phyloP scores from a whole-genome alignment of 2,113 vertebrate genomes.

The Periophthalmus modestus region DNA sequence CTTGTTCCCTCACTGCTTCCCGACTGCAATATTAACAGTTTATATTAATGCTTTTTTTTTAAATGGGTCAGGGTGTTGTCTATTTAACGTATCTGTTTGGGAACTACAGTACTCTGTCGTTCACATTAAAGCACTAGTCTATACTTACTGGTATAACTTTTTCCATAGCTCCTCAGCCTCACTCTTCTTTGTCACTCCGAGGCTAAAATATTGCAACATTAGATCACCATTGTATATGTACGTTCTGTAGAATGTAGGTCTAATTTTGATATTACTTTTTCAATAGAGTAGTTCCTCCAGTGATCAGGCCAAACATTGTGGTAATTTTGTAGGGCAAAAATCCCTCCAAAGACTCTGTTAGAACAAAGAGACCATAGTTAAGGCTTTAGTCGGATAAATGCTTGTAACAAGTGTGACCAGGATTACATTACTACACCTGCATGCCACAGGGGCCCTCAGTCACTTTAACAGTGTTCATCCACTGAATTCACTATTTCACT shows the following conservation, averaged over 20 bases:
- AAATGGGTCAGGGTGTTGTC: background rate
- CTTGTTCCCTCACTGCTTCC: slow-evolving; percentile 3
- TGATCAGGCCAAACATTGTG: slow-evolving; percentile 67
- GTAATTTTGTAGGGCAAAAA: slow-evolving; percentile 64
- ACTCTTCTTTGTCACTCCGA: slow-evolving; percentile 68
- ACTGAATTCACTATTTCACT: no score
- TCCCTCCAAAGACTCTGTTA: slow-evolving; percentile 57
- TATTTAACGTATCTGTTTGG: no score
- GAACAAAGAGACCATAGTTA: slow-evolving; percentile 33
- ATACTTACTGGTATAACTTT: slow-evolving; percentile 68
- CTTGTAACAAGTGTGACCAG: slow-evolving; percentile 39
- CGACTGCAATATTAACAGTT: background rate
- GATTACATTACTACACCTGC: slow-evolving; percentile 40
- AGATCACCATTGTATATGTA: background rate
- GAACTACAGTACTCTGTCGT: no score
- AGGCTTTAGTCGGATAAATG: background rate
- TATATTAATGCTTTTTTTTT: background rate
- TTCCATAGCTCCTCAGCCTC: slow-evolving; percentile 71
- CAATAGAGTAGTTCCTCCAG: slow-evolving; percentile 59
- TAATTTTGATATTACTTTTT: slow-evolving; percentile 52
- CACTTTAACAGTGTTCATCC: slow-evolving; percentile 7
- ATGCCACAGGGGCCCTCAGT: slow-evolving; percentile 1
- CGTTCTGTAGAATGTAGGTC: background rate
- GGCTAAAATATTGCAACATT: slow-evolving; percentile 37
- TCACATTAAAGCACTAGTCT: background rate